A percentile compares a stretch with the other conserved stretches of the same genome.
phyloP scores from a whole-genome alignment of 2,113 vertebrate species.

The Jacana jacana region DNA sequence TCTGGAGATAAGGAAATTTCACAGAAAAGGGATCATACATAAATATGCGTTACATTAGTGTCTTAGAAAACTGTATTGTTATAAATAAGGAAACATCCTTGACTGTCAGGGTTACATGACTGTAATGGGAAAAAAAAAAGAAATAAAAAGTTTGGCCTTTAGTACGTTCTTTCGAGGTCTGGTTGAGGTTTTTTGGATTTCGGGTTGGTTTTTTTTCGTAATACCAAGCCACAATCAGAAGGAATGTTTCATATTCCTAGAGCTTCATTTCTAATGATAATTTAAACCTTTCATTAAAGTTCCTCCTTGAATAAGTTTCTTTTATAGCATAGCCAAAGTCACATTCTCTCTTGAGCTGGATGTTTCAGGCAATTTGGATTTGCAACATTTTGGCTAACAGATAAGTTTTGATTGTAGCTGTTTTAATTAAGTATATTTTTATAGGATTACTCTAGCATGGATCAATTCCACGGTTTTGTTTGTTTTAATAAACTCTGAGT shows the following conservation, averaged over 20 bases:
- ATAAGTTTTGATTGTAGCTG: not conserved
- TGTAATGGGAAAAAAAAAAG: not conserved
- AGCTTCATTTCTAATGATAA: not conserved
- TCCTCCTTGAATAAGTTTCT: not conserved
- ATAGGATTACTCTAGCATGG: not conserved
- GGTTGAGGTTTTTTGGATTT: not conserved
- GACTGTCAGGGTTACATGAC: not conserved
- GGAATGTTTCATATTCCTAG: not conserved
- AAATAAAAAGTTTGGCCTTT: not conserved
- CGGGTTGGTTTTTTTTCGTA: not conserved
- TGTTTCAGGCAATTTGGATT: not conserved
- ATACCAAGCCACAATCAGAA: not conserved
- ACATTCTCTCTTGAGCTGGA: not conserved
- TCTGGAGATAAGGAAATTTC: not conserved
- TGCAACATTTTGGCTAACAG: not conserved
- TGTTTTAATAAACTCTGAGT: not conserved
- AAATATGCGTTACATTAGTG: not conserved
- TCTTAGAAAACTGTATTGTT: not conserved
- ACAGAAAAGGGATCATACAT: not conserved
- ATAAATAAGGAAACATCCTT: not conserved
- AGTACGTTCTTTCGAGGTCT: not conserved
- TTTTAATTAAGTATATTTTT: slow-evolving; percentile 19
- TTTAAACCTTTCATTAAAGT: not conserved
- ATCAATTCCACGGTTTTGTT: not conserved
- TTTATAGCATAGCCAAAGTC: not conserved